Base-by-base conservation (phyloP, 2,113 vertebrate genomes). In the Aptenodytes patagonicus region DNA sequence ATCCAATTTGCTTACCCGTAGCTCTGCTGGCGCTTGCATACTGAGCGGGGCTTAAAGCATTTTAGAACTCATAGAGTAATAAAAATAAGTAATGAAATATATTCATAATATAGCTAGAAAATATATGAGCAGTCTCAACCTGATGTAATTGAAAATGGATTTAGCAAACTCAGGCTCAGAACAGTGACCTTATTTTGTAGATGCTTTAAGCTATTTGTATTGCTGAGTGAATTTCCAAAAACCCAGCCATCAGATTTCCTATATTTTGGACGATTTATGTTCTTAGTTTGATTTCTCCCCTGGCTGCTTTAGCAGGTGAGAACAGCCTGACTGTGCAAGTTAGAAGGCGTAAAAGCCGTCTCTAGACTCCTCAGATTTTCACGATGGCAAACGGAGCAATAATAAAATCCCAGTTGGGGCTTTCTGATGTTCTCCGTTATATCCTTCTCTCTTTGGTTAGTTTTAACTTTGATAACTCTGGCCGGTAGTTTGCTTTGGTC, bases 11-110 rank as follows among this genome's bases (percentile, higher is more conserved):
- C 69, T 76, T 49, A 57, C 72, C 55, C 4, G 1, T 51, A 55
- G 51, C 81, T 83, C 31, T 61, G 60, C 32, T 62, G 70, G 40
- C 2, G 5, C 13, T 72, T 42, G 9, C 57, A 34, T 36, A 36
- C 6, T 14, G 47, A 94, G 32, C 0, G 0, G 26, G 69, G 32
- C 65, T 91, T 52, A 68, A 83, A 77, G 69, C 52, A 8, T 44
- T 94, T 94, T 55, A 65, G 61, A 78, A 34, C 36, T 87, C 21
- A 2, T 12, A 58, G 6, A 66, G 52, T 64, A 89, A 94, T 94
- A 84, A 82, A 89, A 78, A 84, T 77, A 87, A 78, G 52, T 84
- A 81, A 91, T 83, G 61, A 94, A 92, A 71, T 82, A 91, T 70
- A 64, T 80, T 62, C 31, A 17, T 66, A 95, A 91, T 95, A 52